A percentile compares a stretch with the other conserved stretches of the same genome.
phyloP scores from a whole-genome alignment of 1,140 invertebrate genomes.

The Maconellicoccus hirsutus region DNA sequence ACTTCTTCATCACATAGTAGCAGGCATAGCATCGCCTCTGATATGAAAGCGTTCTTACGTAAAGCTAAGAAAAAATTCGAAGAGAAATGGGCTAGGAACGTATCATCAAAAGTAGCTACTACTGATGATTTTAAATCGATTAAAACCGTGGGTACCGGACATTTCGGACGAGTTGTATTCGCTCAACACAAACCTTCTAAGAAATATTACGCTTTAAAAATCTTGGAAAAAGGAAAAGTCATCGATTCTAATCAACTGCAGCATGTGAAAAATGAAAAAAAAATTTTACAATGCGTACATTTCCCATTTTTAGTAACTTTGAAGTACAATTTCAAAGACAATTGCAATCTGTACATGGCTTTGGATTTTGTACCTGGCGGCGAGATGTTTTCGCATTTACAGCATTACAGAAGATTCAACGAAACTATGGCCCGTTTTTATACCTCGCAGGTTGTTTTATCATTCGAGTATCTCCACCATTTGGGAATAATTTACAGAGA shows the following conservation, averaged over 20 bases:
- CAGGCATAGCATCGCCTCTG: not conserved
- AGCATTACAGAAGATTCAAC: constrained; percentile 23
- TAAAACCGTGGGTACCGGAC: constrained; percentile 1
- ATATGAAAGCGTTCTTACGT: not conserved
- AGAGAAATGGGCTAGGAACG: not conserved
- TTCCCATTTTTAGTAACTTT: constrained; percentile 23
- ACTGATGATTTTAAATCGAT: not conserved
- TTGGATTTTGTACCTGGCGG: constrained; percentile 11
- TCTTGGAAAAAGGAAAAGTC: not conserved
- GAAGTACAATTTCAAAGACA: constrained; percentile 18
- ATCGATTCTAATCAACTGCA: constrained; percentile 1
- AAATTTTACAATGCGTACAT: constrained; percentile 16
- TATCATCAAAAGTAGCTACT: not conserved
- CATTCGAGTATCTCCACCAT: constrained; percentile 85
- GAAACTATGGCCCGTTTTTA: constrained; percentile 65
- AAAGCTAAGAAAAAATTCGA: constrained; percentile 13
- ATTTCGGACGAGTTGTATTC: constrained; percentile 2
- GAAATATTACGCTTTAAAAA: constrained; percentile 11
- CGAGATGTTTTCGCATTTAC: constrained; percentile 22
- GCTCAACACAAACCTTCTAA: not conserved
- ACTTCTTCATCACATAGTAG: constrained; percentile 7
- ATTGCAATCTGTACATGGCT: constrained; percentile 15
- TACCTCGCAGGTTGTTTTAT: constrained; percentile 83
- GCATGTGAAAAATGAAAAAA: constrained; percentile 5
- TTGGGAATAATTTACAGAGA: constrained; percentile 73